A percentile compares a stretch with the other conserved stretches of the same genome.
Conservation (phyloP, 2,797 vertebrate species). For the Melanotaenia nigrans region DNA sequence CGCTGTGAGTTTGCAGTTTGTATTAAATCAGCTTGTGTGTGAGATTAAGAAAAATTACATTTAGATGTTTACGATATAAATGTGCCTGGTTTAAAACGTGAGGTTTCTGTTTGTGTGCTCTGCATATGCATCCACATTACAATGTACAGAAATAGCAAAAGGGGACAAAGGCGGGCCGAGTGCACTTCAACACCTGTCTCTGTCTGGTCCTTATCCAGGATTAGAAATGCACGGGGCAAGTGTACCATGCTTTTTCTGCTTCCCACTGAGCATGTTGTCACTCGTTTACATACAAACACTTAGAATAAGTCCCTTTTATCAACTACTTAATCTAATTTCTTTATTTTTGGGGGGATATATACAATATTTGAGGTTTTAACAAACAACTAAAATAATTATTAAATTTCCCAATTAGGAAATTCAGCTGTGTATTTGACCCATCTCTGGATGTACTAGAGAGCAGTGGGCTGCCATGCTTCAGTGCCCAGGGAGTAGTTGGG, state of each 20-base stretch:
- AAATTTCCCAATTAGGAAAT: no score
- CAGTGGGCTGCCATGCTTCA: no score
- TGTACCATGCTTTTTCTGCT: conserved; percentile 24
- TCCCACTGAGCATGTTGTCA: conserved; percentile 10
- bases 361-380: neutral
- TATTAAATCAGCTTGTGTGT: conserved; percentile 13
- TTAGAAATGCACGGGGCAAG: conserved; percentile 59
- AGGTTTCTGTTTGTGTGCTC: neutral
- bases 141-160: conserved; percentile 56
- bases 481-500: no score
- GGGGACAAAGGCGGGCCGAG: conserved; percentile 51
- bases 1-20: neutral
- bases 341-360: neutral
- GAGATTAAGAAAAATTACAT: neutral
- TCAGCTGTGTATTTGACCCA: no score
- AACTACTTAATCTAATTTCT: neutral
- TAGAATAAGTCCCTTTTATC: conserved; percentile 3
- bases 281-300: conserved; percentile 18
- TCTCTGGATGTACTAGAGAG: no score
- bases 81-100: neutral
- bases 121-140: conserved; percentile 3
- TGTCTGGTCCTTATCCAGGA: conserved; percentile 67
- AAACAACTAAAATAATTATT: no score
- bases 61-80: neutral
- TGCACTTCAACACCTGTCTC: conserved; percentile 68